Evolutionary conservation across 35 echinoderm and acorn worm genomes (phyloP).

Genomic region (Lytechinus variegatus): DNA sequence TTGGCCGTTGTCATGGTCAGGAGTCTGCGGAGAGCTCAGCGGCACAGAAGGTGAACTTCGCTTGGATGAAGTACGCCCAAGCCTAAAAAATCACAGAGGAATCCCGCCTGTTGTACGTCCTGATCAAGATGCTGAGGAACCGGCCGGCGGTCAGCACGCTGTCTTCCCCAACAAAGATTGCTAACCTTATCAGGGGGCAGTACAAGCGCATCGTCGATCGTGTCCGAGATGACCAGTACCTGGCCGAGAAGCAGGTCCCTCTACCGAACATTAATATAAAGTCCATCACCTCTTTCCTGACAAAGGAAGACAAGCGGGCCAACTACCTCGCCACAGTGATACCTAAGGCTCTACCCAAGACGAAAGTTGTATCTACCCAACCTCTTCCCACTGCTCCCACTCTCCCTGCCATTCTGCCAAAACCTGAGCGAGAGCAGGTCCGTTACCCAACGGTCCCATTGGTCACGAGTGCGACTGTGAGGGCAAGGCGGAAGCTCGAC

Average conservation of each 20-base stretch:
- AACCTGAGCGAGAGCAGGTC: constrained; percentile 24
- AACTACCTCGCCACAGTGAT: constrained; percentile 23
- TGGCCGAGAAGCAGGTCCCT: background rate
- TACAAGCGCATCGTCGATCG: constrained; percentile 47
- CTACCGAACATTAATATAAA: constrained; percentile 24
- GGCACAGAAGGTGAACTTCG: constrained; percentile 67
- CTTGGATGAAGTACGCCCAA: constrained; percentile 62
- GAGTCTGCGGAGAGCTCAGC: constrained; percentile 36
- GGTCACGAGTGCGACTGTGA: constrained; percentile 42
- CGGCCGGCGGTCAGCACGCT: constrained; percentile 44
- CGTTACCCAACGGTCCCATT: background rate
- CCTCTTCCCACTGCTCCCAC: background rate
- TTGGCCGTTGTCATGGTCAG: constrained; percentile 58
- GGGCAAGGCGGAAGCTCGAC: background rate
- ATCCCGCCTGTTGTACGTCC: constrained; percentile 51
- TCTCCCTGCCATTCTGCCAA: constrained; percentile 42
- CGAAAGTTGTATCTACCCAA: background rate
- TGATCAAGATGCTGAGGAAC: constrained; percentile 69
- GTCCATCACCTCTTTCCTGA: background rate
- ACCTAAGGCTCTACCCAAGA: background rate
- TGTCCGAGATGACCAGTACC: constrained; percentile 42
- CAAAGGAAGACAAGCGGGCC: constrained; percentile 6
- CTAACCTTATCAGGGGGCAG: constrained; percentile 12
- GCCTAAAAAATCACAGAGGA: constrained; percentile 63
- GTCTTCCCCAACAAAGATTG: constrained; percentile 62